Base-by-base conservation (phyloP, 1,140 invertebrate genomes). In the Contarinia nasturtii region DNA sequence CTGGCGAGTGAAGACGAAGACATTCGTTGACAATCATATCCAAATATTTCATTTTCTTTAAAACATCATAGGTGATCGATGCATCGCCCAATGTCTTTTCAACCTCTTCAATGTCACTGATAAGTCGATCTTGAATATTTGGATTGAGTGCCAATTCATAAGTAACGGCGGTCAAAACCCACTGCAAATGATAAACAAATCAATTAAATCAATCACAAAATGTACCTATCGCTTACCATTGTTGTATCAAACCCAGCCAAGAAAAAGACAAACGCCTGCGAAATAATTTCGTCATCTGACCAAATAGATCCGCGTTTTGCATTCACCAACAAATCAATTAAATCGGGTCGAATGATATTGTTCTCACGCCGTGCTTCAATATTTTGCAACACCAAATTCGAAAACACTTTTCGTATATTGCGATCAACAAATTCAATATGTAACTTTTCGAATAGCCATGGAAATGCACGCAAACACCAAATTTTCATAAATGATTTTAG, bases 1-100 rank as follows among this genome's bases (percentile, higher is more conserved):
- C 63, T 5, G 73, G 67, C 5, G 77, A 71, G 66, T 73, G 74
- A 27, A 69, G 64, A 19, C 76, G 56, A 2, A 79, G 52, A 0
- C 66, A 64, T 54, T 79, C 65, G 15, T 53, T 56, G 1, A 61
- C 40, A 2, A 60, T 52, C 55, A 57, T 53, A 3, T 61, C 62
- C 51, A 65, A 45, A 18, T 66, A 67, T 20, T 52, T 51, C 52
- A 66, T 59, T 11, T 56, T 54, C 2, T 44, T 34, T 19, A 60
- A 1, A 7, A 21, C 17, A 18, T 64, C 56, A 33, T 64, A 61
- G 0, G 57, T 49, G 15, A 53, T 15, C 44, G 33, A 17, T 33
- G 46, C 48, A 21, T 40, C 42, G 7, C 40, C 36, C 14, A 47
- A 37, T 42, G 46, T 40, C 19, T 40, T 20, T 21, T 48, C 19